These are phyloP conservation scores for Bhutanitis thaidina DNA, from an alignment of 2,888 invertebrate species.

Conservation along the genomic window DNA sequence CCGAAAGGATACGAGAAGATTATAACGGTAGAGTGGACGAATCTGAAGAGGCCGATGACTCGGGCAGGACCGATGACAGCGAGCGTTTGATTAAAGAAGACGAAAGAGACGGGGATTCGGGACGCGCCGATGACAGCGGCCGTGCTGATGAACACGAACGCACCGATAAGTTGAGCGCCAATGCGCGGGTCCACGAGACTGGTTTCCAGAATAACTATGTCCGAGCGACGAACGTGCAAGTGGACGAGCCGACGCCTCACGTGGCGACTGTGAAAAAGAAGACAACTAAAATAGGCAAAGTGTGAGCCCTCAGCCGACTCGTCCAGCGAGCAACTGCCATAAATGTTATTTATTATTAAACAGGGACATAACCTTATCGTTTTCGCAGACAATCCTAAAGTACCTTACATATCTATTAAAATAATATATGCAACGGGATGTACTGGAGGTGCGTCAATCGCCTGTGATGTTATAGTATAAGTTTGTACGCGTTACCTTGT, in stretches of 20 bases:
- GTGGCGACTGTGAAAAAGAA: conserved; percentile 30
- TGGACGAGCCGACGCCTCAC: conserved; percentile 47
- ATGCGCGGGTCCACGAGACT: conserved; percentile 53
- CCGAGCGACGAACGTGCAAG: conserved; percentile 53
- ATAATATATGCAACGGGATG: not conserved
- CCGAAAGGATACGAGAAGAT: conserved; percentile 33
- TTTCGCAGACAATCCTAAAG: conserved; percentile 5
- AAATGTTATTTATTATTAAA: conserved; percentile 60
- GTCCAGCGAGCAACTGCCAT: conserved; percentile 52
- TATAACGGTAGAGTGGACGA: conserved; percentile 28
- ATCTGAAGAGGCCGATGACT: conserved; percentile 25
- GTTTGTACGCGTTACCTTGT: conserved; percentile 33
- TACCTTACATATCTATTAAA: not conserved
- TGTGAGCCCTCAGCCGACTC: conserved; percentile 24
- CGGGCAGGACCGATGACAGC: conserved; percentile 21
- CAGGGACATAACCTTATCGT: conserved; percentile 17
- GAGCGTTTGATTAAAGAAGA: conserved; percentile 27
- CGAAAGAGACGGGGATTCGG: conserved; percentile 35
- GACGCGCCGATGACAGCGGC: conserved; percentile 35
- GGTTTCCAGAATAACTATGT: conserved; percentile 59
- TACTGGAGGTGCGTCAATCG: not conserved
- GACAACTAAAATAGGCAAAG: conserved; percentile 29
- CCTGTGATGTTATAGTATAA: conserved; percentile 57
- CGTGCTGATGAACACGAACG: conserved; percentile 44
- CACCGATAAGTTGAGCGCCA: conserved; percentile 48